A percentile compares a stretch with the other conserved stretches of the same genome.
phyloP scores from a whole-genome alignment of 2,888 invertebrate species.

The Acleris cristana region DNA sequence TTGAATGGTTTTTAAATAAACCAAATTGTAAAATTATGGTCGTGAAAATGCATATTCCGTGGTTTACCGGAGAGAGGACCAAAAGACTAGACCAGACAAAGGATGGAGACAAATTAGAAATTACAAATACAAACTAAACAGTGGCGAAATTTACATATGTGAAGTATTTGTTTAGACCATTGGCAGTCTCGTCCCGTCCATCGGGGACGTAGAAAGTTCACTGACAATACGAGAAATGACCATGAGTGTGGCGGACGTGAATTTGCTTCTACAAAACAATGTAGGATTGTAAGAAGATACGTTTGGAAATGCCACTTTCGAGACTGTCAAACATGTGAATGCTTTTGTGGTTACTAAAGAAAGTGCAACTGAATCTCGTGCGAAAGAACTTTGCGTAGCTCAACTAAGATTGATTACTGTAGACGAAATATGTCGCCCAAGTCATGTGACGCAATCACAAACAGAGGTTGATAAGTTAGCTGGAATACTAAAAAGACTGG shows the following conservation, averaged over 20 bases:
- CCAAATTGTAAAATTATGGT: neutral
- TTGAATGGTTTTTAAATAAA: no score
- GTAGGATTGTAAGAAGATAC: slow-evolving; percentile 50
- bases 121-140: slow-evolving; percentile 49
- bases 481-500: slow-evolving; percentile 45
- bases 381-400: slow-evolving; percentile 8
- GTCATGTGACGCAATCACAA: slow-evolving; percentile 23
- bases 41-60: slow-evolving; percentile 18
- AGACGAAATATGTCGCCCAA: slow-evolving; percentile 10
- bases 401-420: slow-evolving; percentile 15
- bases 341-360: slow-evolving; percentile 36
- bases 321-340: slow-evolving; percentile 36
- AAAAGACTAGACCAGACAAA: slow-evolving; percentile 26
- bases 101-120: slow-evolving; percentile 51
- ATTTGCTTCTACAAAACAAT: slow-evolving; percentile 71
- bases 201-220: slow-evolving; percentile 74
- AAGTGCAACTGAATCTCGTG: slow-evolving; percentile 27
- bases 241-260: slow-evolving; percentile 58
- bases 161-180: slow-evolving; percentile 63
- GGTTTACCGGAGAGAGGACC: slow-evolving; percentile 37
- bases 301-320: slow-evolving; percentile 55
- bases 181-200: slow-evolving; percentile 61
- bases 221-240: slow-evolving; percentile 74
- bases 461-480: slow-evolving; percentile 14
- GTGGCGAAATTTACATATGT: slow-evolving; percentile 62